These are phyloP conservation scores for Daktulosphaira vitifoliae DNA, from an alignment of 1,140 invertebrate species.

Conservation along the genomic window DNA sequence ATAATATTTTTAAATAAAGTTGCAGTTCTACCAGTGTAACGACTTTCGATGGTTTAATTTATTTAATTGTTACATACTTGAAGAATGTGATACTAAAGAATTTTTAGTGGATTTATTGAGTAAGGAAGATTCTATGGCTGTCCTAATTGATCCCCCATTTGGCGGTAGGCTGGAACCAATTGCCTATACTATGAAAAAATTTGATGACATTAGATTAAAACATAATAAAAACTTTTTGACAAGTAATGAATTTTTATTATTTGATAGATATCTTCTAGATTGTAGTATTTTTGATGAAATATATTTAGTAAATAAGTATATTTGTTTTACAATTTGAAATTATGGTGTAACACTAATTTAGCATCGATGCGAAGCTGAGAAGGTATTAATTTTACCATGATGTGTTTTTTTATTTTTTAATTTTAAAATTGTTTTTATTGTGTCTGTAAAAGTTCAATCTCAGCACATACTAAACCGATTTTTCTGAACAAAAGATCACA, in stretches of 20 bases:
- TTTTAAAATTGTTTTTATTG: too few relatives aligned
- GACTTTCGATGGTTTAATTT: conserved; percentile 75
- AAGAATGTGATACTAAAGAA: conserved; percentile 45
- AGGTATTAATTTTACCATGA: too few relatives aligned
- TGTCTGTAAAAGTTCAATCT: too few relatives aligned
- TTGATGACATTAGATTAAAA: conserved; percentile 43
- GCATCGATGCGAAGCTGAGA: too few relatives aligned
- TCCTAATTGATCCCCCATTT: conserved; percentile 85
- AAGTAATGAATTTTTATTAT: neutral
- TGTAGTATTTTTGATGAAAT: too few relatives aligned
- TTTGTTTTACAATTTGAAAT: too few relatives aligned
- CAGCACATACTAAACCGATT: too few relatives aligned
- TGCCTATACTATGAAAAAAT: conserved; percentile 55
- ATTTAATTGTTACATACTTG: conserved; percentile 81
- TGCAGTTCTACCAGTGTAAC: conserved; percentile 57
- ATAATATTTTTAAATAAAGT: conserved; percentile 47
- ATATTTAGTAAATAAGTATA: too few relatives aligned
- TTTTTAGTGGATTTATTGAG: conserved; percentile 45
- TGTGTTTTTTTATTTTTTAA: too few relatives aligned
- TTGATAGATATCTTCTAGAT: too few relatives aligned
- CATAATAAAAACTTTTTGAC: neutral
- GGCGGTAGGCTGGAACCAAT: conserved; percentile 74
- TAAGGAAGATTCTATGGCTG: conserved; percentile 49
- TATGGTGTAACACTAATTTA: too few relatives aligned
- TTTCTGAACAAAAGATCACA: too few relatives aligned